These are phyloP conservation scores for Linnaemya tessellans DNA, from an alignment of 2,888 invertebrate species.

Conservation along the genomic window DNA sequence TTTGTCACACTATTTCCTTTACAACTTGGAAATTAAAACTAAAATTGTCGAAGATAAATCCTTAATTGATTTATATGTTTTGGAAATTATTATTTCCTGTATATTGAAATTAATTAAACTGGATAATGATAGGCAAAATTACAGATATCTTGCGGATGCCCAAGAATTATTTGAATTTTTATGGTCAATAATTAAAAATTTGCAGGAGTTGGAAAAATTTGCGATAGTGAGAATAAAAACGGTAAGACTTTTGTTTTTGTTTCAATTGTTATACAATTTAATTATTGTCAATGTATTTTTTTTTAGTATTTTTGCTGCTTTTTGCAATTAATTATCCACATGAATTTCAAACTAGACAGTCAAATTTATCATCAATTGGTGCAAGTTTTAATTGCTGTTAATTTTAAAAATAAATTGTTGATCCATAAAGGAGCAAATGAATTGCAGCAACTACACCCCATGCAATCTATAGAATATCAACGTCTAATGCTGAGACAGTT, in stretches of 20 bases:
- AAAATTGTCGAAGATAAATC: constrained; percentile 16
- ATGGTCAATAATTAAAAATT: constrained; percentile 30
- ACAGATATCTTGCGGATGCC: neutral
- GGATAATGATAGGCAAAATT: neutral
- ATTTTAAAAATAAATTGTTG: constrained; percentile 25
- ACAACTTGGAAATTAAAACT: neutral
- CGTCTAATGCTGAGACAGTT: constrained; percentile 66
- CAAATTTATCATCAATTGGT: constrained; percentile 51
- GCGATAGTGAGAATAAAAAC: constrained; percentile 65
- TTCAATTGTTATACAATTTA: neutral
- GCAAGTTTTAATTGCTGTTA: constrained; percentile 40
- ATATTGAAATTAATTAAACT: constrained; percentile 37
- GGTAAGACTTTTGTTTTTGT: constrained; percentile 38
- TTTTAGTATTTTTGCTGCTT: constrained; percentile 66
- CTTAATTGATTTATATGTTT: constrained; percentile 69
- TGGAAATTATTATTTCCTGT: constrained; percentile 62
- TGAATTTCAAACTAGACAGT: constrained; percentile 32
- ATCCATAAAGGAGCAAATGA: constrained; percentile 19
- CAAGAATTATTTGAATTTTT: constrained; percentile 54
- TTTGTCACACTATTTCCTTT: constrained; percentile 35
- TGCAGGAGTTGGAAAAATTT: constrained; percentile 39
- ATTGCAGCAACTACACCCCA: constrained; percentile 60
- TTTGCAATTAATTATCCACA: constrained; percentile 41
- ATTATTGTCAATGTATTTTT: neutral
- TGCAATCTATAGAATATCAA: constrained; percentile 63